These are phyloP conservation scores for Bedellia somnulentella DNA, from an alignment of 2,888 invertebrate species.

Conservation along the genomic window DNA sequence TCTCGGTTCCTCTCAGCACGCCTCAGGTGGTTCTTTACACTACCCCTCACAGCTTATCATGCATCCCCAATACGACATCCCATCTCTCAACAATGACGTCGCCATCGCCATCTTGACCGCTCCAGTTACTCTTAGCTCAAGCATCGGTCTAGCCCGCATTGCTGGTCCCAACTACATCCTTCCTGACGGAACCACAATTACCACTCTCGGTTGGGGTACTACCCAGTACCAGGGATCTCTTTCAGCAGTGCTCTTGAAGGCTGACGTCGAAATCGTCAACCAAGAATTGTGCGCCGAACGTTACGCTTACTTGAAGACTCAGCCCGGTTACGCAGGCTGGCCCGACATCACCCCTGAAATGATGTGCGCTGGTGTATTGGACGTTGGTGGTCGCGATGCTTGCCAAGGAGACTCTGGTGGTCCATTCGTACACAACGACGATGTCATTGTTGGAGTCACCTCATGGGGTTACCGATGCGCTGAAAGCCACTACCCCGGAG, in stretches of 20 bases:
- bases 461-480: slow-evolving; percentile 56
- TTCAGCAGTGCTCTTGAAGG: slow-evolving; percentile 14
- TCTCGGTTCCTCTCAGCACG: slow-evolving; percentile 4
- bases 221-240: too few species aligned
- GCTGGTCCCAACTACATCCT: slow-evolving; percentile 5
- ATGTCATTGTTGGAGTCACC: slow-evolving; percentile 37
- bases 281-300: slow-evolving; percentile 22
- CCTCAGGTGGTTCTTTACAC: slow-evolving; percentile 9
- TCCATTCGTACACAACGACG: slow-evolving; percentile 30
- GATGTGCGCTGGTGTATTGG: slow-evolving; percentile 28
- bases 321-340: slow-evolving; percentile 15
- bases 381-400: slow-evolving; percentile 25
- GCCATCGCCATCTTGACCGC: slow-evolving; percentile 9
- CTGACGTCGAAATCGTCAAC: slow-evolving; percentile 22
- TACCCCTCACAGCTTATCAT: slow-evolving; percentile 4
- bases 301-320: slow-evolving; percentile 20
- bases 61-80: slow-evolving; percentile 8
- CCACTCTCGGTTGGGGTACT: slow-evolving; percentile 6
- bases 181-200: slow-evolving; percentile 3
- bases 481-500: slow-evolving; percentile 41
- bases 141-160: slow-evolving; percentile 2
- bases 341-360: slow-evolving; percentile 24
- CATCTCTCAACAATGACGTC: slow-evolving; percentile 9
- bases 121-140: slow-evolving; percentile 2
- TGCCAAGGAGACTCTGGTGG: slow-evolving; percentile 57